Conservation (phyloP, 2,113 vertebrate genomes). For the Brachirus orientalis region DNA sequence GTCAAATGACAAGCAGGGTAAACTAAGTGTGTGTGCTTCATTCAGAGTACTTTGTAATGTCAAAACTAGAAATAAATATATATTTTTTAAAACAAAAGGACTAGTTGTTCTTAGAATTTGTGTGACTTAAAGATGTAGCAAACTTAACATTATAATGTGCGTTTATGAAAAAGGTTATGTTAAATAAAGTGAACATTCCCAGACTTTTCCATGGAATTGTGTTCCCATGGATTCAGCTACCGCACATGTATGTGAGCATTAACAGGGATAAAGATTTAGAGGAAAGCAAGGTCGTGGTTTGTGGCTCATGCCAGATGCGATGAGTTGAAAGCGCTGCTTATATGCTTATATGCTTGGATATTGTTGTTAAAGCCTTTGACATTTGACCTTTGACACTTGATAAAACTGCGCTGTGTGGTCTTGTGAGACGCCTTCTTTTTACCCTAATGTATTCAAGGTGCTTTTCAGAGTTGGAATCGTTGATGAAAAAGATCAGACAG, state of each 20-base stretch:
- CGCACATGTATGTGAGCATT: constrained; percentile 32
- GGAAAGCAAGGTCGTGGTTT: constrained; percentile 16
- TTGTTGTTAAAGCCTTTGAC: constrained; percentile 54
- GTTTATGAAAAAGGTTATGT: no score
- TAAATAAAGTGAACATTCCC: no score
- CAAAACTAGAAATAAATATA: no score
- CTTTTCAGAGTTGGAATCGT: constrained; percentile 20
- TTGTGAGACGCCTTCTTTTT: constrained; percentile 55
- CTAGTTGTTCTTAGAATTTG: no score
- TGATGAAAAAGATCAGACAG: constrained; percentile 40
- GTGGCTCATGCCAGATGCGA: constrained; percentile 55
- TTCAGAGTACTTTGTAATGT: no score
- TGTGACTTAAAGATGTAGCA: no score
- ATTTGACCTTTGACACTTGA: constrained; percentile 47
- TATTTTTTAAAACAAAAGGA: no score
- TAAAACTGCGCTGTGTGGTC: constrained; percentile 56
- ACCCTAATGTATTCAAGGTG: constrained; percentile 59
- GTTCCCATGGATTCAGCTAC: no score
- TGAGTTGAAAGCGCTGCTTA: constrained; percentile 57
- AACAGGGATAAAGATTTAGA: constrained; percentile 45
- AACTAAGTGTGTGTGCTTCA: no score
- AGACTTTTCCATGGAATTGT: no score
- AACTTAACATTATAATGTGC: no score
- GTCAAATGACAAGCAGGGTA: no score
- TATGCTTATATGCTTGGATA: constrained; percentile 43